Conservation (phyloP, 2,797 vertebrate species). For the Amblyraja radiata region DNA sequence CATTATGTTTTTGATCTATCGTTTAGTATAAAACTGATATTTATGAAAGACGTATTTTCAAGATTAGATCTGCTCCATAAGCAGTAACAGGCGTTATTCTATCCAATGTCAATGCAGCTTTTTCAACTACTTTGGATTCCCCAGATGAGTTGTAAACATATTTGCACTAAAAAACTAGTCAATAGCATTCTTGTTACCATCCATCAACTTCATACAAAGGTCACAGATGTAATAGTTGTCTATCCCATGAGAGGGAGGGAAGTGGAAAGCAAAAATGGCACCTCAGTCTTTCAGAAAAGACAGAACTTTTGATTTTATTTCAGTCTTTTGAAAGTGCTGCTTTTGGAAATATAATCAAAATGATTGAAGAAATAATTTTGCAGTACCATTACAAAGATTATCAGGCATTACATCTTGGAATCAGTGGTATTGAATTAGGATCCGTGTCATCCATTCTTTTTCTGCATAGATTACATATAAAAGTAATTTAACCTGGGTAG, state of each 20-base stretch:
- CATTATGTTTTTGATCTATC: neutral
- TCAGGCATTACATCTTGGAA: neutral
- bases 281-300: neutral
- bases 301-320: neutral
- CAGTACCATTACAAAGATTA: neutral
- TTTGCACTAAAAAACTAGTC: neutral
- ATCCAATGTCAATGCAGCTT: neutral
- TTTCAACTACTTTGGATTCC: neutral
- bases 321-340: neutral
- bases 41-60: neutral
- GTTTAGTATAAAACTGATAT: neutral
- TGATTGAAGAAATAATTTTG: neutral
- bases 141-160: constrained; percentile 2
- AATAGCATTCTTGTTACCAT: neutral
- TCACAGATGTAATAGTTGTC: neutral
- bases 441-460: too few relatives aligned
- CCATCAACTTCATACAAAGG: neutral
- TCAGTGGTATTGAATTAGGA: too few relatives aligned
- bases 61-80: neutral
- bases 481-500: too few relatives aligned
- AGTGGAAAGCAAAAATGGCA: neutral
- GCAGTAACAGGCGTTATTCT: neutral
- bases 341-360: neutral
- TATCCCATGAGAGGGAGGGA: neutral
- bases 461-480: too few relatives aligned